Conservation (phyloP, 2,888 invertebrate species). For the Eubasilissa splendida region DNA sequence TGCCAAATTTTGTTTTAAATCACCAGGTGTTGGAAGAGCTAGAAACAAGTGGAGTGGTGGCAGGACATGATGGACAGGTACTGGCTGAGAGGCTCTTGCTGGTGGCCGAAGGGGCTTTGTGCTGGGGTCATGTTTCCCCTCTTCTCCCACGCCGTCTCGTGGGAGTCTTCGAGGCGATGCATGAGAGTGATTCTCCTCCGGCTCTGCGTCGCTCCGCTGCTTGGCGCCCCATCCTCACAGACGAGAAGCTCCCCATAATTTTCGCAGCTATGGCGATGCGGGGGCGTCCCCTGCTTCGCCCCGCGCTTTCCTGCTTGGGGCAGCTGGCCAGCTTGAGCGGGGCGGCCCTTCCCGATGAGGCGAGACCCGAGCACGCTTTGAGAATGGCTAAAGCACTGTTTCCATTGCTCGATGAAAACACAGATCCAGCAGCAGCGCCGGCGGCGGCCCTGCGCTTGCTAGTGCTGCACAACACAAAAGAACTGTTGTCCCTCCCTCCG, state of each 20-base stretch:
- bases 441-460: conserved; percentile 63
- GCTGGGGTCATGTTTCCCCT: conserved; percentile 86
- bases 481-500: conserved; percentile 68
- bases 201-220: conserved; percentile 68
- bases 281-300: conserved; percentile 69
- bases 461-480: conserved; percentile 68
- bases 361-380: conserved; percentile 47
- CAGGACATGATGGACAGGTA: conserved; percentile 71
- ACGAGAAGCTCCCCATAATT: conserved; percentile 74
- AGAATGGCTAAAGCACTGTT: conserved; percentile 49
- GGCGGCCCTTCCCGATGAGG: conserved; percentile 43
- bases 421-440: conserved; percentile 48
- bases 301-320: conserved; percentile 84
- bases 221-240: conserved; percentile 74
- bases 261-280: conserved; percentile 78
- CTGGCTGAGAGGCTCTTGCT: conserved; percentile 81
- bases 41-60: conserved; percentile 67
- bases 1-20: too few species aligned
- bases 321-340: conserved; percentile 51
- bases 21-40: conserved; percentile 50
- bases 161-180: conserved; percentile 80
- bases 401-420: conserved; percentile 45
- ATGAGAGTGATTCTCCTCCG: conserved; percentile 78
- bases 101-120: conserved; percentile 84
- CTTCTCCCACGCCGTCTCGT: conserved; percentile 79